phyloP scores from a whole-genome alignment of 1,140 invertebrate genomes.

The Drosophila persimilis region DNA sequence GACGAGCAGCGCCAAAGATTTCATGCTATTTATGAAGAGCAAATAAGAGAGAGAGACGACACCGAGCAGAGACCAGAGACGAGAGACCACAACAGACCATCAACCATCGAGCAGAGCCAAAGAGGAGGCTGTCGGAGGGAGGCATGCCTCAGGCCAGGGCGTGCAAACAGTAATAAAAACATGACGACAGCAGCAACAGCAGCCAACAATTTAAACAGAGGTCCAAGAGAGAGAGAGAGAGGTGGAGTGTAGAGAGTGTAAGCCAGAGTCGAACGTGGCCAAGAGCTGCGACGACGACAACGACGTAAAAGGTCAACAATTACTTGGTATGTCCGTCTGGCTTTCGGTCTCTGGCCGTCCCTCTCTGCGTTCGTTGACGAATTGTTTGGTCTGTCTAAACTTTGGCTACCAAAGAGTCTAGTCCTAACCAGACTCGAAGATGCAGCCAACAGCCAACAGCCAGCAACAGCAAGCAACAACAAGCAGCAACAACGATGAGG shows the following conservation, averaged over 20 bases:
- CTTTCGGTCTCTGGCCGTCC: constrained; percentile 15
- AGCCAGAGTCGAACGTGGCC: constrained; percentile 64
- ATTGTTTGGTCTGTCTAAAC: constrained; percentile 80
- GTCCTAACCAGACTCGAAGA: constrained; percentile 55
- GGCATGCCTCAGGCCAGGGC: constrained; percentile 57
- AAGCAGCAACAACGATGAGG: constrained; percentile 40
- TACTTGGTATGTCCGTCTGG: constrained; percentile 61
- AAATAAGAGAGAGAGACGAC: constrained; percentile 59
- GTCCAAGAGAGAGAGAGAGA: constrained; percentile 28
- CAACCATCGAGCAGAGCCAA: no score
- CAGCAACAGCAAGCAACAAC: no score
- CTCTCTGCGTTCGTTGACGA: constrained; percentile 50
- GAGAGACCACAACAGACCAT: constrained; percentile 2
- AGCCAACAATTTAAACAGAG: constrained; percentile 51
- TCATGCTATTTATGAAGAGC: constrained; percentile 79
- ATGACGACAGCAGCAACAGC: constrained; percentile 58
- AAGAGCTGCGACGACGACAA: constrained; percentile 52
- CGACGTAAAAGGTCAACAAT: constrained; percentile 81
- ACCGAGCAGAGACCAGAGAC: constrained; percentile 13
- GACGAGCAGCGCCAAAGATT: constrained; percentile 73
- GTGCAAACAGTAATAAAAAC: constrained; percentile 80
- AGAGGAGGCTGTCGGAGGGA: background rate
- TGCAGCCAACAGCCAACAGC: constrained; percentile 21
- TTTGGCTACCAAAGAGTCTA: constrained; percentile 80
- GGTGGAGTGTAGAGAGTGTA: constrained; percentile 29